These are phyloP conservation scores for Zaprionus lachaisei DNA, from an alignment of 1,140 invertebrate genomes.

Conservation along the genomic window DNA sequence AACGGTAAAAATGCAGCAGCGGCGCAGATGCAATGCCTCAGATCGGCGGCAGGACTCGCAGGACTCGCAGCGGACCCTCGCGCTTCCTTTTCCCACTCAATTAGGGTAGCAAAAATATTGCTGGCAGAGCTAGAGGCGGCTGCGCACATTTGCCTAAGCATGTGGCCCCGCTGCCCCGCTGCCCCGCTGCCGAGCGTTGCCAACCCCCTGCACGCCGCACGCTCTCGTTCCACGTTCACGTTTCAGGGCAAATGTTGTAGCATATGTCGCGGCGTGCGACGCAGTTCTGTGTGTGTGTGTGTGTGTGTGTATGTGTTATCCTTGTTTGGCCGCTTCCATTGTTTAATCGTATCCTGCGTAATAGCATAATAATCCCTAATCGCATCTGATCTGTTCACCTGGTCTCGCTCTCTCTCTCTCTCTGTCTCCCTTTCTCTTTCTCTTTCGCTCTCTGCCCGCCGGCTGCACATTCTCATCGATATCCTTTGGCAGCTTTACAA, in stretches of 20 bases:
- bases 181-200: background rate
- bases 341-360: conserved; percentile 83
- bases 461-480: conserved; percentile 75
- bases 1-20: conserved; percentile 75
- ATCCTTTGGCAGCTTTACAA: conserved; percentile 59
- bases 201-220: background rate
- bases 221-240: background rate
- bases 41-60: conserved; percentile 24
- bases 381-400: conserved; percentile 82
- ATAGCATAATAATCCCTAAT: conserved; percentile 83
- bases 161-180: conserved; percentile 5
- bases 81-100: conserved; percentile 69
- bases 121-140: conserved; percentile 48
- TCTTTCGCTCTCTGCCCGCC: conserved; percentile 24
- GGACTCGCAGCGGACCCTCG: conserved; percentile 2
- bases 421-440: conserved; percentile 4
- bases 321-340: conserved; percentile 61
- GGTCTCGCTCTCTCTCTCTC: conserved; percentile 36
- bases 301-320: conserved; percentile 40
- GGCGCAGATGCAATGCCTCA: conserved; percentile 64
- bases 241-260: conserved; percentile 39
- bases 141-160: conserved; percentile 77
- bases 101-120: conserved; percentile 77
- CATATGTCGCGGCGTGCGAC: conserved; percentile 80
- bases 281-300: conserved; percentile 57